A percentile compares a stretch with the other conserved stretches of the same genome.
Conservation (phyloP, 2,888 invertebrate genomes). For the Lamellibrachia columna region DNA sequence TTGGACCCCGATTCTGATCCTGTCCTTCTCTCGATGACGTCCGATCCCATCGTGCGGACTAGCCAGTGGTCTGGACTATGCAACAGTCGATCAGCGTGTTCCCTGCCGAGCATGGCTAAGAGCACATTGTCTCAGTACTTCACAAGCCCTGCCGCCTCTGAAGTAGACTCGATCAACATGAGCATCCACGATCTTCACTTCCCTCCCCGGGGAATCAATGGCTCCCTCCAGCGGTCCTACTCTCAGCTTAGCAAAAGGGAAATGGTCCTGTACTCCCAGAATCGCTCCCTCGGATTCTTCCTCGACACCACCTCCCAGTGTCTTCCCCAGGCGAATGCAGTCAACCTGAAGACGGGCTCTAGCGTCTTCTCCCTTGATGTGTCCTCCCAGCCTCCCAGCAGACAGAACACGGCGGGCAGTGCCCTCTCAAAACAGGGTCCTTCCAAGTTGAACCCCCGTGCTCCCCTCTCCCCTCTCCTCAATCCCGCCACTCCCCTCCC, state of each 20-base stretch:
- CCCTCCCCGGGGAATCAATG: neutral
- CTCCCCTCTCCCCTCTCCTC: slow-evolving; percentile 62
- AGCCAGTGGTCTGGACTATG: neutral
- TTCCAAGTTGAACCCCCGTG: slow-evolving; percentile 82
- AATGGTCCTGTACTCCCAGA: neutral
- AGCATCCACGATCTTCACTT: neutral
- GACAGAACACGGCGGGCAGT: slow-evolving; percentile 54
- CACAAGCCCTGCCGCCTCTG: neutral
- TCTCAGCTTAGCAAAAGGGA: neutral
- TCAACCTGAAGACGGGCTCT: slow-evolving; percentile 59
- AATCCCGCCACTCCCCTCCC: neutral
- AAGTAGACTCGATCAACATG: neutral
- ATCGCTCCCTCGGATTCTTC: slow-evolving; percentile 21
- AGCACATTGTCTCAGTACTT: neutral
- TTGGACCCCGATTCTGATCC: neutral
- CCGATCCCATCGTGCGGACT: neutral
- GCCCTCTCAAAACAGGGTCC: slow-evolving; percentile 74
- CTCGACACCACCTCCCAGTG: neutral
- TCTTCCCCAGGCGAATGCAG: slow-evolving; percentile 45
- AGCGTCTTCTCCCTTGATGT: slow-evolving; percentile 56
- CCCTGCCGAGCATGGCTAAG: neutral
- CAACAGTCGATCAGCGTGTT: slow-evolving; percentile 2
- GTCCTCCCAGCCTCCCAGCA: slow-evolving; percentile 53
- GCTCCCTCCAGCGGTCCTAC: neutral
- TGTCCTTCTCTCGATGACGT: neutral